phyloP scores from a whole-genome alignment of 2,797 vertebrate species.

The Anas acuta region DNA sequence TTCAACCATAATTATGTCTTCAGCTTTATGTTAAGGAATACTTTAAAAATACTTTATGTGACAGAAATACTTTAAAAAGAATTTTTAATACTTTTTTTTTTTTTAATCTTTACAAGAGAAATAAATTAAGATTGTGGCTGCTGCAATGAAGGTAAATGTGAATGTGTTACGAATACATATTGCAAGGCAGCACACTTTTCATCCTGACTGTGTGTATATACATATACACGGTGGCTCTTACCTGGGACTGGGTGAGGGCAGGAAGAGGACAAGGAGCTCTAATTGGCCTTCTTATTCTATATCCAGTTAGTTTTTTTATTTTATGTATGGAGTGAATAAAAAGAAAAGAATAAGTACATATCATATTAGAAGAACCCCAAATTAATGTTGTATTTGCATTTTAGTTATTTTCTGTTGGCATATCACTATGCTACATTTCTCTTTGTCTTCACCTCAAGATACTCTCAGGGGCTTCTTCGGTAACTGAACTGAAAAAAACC shows the following conservation, averaged over 20 bases:
- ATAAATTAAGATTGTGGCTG: background rate
- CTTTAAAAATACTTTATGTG: no score
- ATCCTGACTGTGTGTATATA: background rate
- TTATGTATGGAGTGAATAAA: background rate
- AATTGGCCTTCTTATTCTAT: constrained; percentile 64
- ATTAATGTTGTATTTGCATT: background rate
- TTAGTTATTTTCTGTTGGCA: fast-evolving
- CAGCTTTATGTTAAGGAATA: background rate
- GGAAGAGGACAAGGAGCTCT: constrained; percentile 64
- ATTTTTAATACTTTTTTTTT: no score
- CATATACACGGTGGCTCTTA: fast-evolving
- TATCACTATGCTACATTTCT: background rate
- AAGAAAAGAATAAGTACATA: background rate
- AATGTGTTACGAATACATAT: background rate
- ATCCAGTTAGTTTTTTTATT: constrained; percentile 38
- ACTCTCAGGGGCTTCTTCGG: background rate
- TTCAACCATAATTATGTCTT: background rate
- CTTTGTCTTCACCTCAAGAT: background rate
- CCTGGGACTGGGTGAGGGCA: constrained; percentile 46
- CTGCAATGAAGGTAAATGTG: background rate
- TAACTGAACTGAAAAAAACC: background rate
- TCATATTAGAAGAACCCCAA: background rate
- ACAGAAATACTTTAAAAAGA: no score
- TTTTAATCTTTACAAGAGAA: background rate
- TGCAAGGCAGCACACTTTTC: background rate